Evolutionary conservation across 2,113 vertebrate species (phyloP).

Genomic region (Austrofundulus limnaeus): DNA sequence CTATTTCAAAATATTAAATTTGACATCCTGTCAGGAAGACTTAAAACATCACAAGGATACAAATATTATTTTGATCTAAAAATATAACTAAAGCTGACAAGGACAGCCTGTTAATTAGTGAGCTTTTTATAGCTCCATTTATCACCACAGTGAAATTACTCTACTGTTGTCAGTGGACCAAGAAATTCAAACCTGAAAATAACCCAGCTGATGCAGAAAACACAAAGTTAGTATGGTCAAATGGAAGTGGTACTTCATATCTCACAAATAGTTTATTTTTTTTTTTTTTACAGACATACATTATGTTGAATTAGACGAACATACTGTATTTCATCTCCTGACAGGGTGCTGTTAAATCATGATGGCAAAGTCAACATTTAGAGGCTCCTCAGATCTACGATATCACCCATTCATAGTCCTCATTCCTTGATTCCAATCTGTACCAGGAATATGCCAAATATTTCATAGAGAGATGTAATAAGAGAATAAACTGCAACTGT

Average conservation of each 20-base stretch:
- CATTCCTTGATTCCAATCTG: conserved; percentile 15
- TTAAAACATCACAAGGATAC: conserved; percentile 5
- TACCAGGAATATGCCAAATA: neutral
- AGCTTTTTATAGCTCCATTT: conserved; percentile 30
- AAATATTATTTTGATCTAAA: conserved; percentile 30
- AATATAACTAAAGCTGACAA: conserved; percentile 34
- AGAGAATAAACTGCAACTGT: conserved; percentile 3
- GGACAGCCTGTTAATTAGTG: conserved; percentile 25
- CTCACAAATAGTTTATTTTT: no score
- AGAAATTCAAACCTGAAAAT: conserved; percentile 33
- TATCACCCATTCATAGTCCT: neutral
- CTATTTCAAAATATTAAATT: conserved; percentile 8
- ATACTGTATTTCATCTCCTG: neutral
- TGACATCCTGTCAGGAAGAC: conserved; percentile 41
- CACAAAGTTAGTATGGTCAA: neutral
- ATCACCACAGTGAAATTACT: conserved; percentile 26
- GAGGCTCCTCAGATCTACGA: neutral
- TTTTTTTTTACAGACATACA: neutral
- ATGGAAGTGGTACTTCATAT: neutral
- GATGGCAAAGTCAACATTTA: no score
- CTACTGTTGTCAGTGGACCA: conserved; percentile 30
- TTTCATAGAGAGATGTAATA: no score
- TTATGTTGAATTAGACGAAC: conserved; percentile 1
- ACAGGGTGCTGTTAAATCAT: conserved; percentile 16
- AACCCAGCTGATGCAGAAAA: conserved; percentile 6